Conservation (phyloP, 2,797 vertebrate genomes). For the Squalus acanthias region DNA sequence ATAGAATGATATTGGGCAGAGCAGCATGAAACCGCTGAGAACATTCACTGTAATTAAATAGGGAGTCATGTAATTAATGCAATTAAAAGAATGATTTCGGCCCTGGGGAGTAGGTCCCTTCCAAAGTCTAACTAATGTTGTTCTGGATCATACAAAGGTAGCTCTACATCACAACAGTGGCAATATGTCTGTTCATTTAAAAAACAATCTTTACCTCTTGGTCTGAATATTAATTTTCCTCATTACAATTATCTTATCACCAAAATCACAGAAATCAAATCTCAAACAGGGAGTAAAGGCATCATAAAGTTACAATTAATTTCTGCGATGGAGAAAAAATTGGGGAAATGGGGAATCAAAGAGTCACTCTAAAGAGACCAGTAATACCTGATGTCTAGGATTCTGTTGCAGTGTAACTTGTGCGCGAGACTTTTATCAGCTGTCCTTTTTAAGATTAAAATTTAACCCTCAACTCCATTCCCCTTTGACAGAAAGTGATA, state of each 20-base stretch:
- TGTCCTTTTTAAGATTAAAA: neutral
- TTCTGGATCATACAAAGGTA: neutral
- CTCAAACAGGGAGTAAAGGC: neutral
- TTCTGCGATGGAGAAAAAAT: neutral
- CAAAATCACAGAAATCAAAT: neutral
- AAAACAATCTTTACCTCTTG: neutral
- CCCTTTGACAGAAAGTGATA: neutral
- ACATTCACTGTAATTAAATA: neutral
- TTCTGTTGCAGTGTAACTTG: neutral
- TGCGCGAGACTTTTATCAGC: no score
- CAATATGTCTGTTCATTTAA: neutral
- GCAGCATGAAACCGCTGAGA: neutral
- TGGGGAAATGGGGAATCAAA: neutral
- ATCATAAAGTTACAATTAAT: neutral
- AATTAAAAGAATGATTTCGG: neutral
- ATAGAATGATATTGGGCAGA: neutral
- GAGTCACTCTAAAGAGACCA: neutral
- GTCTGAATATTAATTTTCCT: neutral
- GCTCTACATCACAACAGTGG: neutral
- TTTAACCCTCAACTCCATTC: neutral
- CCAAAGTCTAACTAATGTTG: neutral
- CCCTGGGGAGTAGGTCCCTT: neutral
- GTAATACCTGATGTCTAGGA: neutral
- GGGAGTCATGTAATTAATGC: neutral
- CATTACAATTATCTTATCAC: neutral